phyloP scores from a whole-genome alignment of 1,140 invertebrate species.

The Drosophila tristis region DNA sequence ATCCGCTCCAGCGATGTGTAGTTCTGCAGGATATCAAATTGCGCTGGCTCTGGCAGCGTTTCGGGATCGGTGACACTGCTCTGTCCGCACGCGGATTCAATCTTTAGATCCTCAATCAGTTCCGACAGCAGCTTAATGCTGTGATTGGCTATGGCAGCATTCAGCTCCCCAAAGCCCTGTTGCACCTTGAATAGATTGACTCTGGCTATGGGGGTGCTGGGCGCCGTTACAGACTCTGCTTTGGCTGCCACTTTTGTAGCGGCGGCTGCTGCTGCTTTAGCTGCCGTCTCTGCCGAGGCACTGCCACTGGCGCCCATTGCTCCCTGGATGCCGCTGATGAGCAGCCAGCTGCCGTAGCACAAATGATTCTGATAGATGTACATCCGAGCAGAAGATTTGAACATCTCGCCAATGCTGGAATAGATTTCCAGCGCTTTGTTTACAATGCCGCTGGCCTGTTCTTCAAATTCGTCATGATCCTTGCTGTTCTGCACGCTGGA shows the following conservation, averaged over 20 bases:
- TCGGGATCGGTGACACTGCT: constrained; percentile 66
- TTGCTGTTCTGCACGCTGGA: constrained; percentile 40
- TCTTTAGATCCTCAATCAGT: constrained; percentile 89
- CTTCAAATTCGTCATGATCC: constrained; percentile 76
- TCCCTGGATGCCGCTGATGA: constrained; percentile 93
- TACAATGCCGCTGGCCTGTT: constrained; percentile 75
- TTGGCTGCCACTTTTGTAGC: constrained; percentile 20
- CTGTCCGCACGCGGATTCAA: constrained; percentile 87
- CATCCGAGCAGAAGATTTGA: constrained; percentile 93
- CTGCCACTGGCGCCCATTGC: constrained; percentile 84
- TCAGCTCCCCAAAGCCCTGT: constrained; percentile 92
- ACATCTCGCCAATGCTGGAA: constrained; percentile 90
- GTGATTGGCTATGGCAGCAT: constrained; percentile 91
- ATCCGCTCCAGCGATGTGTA: constrained; percentile 86
- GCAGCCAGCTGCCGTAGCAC: constrained; percentile 93
- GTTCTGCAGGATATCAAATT: constrained; percentile 81
- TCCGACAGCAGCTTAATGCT: constrained; percentile 88
- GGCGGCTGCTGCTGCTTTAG: constrained; percentile 25
- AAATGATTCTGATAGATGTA: constrained; percentile 95
- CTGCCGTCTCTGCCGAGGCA: constrained; percentile 16
- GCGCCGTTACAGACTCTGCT: constrained; percentile 23
- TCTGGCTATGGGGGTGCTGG: constrained; percentile 75
- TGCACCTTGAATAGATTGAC: constrained; percentile 85
- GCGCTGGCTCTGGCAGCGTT: constrained; percentile 84
- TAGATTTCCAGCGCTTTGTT: constrained; percentile 93